phyloP scores from a whole-genome alignment of 2,797 vertebrate genomes.

The Enoplosus armatus region DNA sequence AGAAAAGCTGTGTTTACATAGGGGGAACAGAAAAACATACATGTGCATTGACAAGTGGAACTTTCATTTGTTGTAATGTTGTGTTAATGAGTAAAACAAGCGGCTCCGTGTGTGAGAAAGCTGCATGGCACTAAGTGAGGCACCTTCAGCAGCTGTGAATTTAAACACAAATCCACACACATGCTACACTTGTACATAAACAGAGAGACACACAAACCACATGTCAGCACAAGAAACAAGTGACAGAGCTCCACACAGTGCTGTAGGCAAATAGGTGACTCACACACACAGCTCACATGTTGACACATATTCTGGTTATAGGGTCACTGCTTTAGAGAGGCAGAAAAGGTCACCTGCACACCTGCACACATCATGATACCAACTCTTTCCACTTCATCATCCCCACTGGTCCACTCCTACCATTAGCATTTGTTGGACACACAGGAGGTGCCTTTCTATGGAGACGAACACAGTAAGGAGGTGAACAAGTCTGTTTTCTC shows the following conservation, averaged over 20 bases:
- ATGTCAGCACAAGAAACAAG: conserved; percentile 48
- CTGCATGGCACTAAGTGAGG: conserved; percentile 26
- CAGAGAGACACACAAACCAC: conserved; percentile 45
- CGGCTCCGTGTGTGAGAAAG: conserved; percentile 42
- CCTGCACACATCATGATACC: conserved; percentile 45
- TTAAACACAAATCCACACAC: conserved; percentile 51
- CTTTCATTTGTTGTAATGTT: conserved; percentile 63
- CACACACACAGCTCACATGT: conserved; percentile 36
- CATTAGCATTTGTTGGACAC: conserved; percentile 27
- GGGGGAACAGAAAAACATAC: conserved; percentile 61
- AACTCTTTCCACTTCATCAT: conserved; percentile 61
- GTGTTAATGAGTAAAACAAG: conserved; percentile 69
- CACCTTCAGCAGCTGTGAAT: conserved; percentile 60
- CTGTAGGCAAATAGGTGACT: conserved; percentile 44
- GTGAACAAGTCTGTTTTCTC: conserved; percentile 45
- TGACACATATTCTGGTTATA: conserved; percentile 53
- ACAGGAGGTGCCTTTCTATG: conserved; percentile 35
- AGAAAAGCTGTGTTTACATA: conserved; percentile 57
- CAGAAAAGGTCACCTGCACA: conserved; percentile 60
- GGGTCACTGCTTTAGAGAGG: conserved; percentile 37
- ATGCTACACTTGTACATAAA: conserved; percentile 44
- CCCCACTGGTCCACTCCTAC: conserved; percentile 36
- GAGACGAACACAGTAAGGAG: conserved; percentile 38
- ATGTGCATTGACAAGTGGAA: conserved; percentile 62
- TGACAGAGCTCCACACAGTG: conserved; percentile 13